Evolutionary conservation across 2,888 invertebrate species (phyloP), one percentile per base, ranked within the genome.

Genomic region (Caradrina kadenii): DNA sequence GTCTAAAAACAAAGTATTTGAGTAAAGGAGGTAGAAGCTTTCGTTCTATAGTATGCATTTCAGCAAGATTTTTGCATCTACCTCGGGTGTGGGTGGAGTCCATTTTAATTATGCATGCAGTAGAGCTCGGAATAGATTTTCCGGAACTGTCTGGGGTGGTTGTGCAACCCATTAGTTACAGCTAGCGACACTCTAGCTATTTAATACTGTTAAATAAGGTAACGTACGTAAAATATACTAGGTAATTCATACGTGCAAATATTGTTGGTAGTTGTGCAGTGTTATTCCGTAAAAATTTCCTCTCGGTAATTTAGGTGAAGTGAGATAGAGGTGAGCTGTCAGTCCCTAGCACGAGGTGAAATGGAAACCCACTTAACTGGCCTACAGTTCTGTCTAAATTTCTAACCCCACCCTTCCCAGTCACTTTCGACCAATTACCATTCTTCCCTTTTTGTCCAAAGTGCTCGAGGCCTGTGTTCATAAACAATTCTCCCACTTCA

Each of bases 21-120:
- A 35, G 35, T 35, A 35, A 17, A 63, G 26, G 4, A 7, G 11
- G 21, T 52, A 31, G 3, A 48, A 21, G 15, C 11, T 11, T 21
- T 21, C 10, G 13, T 13, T 26, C 7, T 35, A 31, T 6, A 48
- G 39, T 35, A 31, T 49, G 26, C 0, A 19, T 31, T 53, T 17
- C 17, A 50, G 17, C 15, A 31, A 54, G 4, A 19, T 55, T 60
- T n/a, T 42, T 11, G 22, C 7, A n/a, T 11, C n/a, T 6, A 19
- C n/a, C 22, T 19, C 8, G 21, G 7, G n/a, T 17, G 59, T 60
- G 17, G 39, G 21, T 31, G 15, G 31, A 31, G 8, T 21, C 10
- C 39, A 10, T 19, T 53, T 73, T 70, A 69, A 69, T 69, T 58
- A 77, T 62, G 61, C 79, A 72, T 78, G 63, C 55, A 79, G 59